Evolutionary conservation across 2,888 invertebrate species (phyloP).

Genomic region (Psylliodes chrysocephalus): DNA sequence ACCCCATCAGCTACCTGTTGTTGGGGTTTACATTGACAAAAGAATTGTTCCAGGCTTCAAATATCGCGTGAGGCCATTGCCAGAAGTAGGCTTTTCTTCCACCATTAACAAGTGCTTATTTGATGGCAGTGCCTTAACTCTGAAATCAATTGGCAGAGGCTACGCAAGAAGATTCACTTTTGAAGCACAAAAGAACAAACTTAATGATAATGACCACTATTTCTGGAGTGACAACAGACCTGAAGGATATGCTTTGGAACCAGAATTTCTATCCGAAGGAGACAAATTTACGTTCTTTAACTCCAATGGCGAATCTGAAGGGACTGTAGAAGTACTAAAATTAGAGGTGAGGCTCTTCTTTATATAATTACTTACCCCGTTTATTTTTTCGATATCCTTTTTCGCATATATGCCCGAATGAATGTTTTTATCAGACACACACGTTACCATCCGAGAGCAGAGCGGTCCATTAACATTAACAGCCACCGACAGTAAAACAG

Average conservation of each 20-base stretch:
- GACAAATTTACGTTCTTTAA: conserved; percentile 80
- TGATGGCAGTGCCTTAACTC: conserved; percentile 72
- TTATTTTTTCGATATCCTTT: conserved; percentile 35
- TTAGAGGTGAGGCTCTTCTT: conserved; percentile 68
- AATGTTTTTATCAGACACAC: conserved; percentile 47
- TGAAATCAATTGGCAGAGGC: conserved; percentile 78
- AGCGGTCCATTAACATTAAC: conserved; percentile 40
- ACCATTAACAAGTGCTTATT: conserved; percentile 67
- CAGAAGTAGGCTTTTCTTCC: conserved; percentile 61
- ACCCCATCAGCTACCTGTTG: conserved; percentile 74
- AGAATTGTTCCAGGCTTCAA: conserved; percentile 79
- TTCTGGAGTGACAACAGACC: conserved; percentile 83
- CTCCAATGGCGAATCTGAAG: conserved; percentile 74
- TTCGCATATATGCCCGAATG: conserved; percentile 39
- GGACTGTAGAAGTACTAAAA: conserved; percentile 73
- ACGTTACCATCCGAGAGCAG: conserved; percentile 32
- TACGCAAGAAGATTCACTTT: conserved; percentile 80
- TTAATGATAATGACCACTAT: conserved; percentile 76
- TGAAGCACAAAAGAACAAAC: conserved; percentile 69
- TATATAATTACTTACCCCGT: conserved; percentile 12
- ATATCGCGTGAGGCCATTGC: conserved; percentile 76
- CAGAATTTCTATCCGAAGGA: conserved; percentile 74
- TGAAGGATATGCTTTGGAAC: conserved; percentile 78
- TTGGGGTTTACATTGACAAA: conserved; percentile 79
- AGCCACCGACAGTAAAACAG: conserved; percentile 36